Conservation (phyloP, 2,888 invertebrate genomes). For the Opisthograptis luteolata region DNA sequence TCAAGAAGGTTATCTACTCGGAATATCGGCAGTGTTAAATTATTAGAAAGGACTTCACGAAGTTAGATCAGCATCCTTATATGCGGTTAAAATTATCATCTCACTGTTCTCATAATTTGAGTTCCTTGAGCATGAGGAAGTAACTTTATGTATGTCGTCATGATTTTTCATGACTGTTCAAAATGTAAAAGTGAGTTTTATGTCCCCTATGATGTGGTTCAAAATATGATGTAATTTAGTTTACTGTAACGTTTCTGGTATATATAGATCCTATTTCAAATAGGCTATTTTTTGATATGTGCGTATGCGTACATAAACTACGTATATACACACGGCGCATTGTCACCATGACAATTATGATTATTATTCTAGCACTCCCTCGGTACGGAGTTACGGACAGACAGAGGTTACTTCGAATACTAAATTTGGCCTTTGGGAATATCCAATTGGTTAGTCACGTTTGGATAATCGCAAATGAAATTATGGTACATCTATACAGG, state of each 20-base stretch:
- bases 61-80: constrained; percentile 28
- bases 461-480: too few relatives aligned
- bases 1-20: constrained; percentile 42
- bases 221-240: background rate
- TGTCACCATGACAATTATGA: constrained; percentile 26
- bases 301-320: too few relatives aligned
- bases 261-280: too few relatives aligned
- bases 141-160: background rate
- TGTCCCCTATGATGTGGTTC: constrained; percentile 3
- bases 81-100: constrained; percentile 28
- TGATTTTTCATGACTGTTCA: background rate
- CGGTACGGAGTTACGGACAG: constrained; percentile 8
- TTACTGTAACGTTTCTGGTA: background rate
- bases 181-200: background rate
- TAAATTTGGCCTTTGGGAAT: constrained; percentile 34
- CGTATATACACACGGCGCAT: constrained; percentile 7
- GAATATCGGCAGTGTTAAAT: constrained; percentile 15
- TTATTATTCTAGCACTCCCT: constrained; percentile 28
- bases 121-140: constrained; percentile 17
- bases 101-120: constrained; percentile 14
- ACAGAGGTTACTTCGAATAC: constrained; percentile 19
- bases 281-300: too few relatives aligned
- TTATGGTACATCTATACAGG: too few relatives aligned
- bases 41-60: constrained; percentile 34
- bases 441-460: constrained; percentile 28